phyloP scores from a whole-genome alignment of 2,888 invertebrate genomes.

The Lepas anatifera region DNA sequence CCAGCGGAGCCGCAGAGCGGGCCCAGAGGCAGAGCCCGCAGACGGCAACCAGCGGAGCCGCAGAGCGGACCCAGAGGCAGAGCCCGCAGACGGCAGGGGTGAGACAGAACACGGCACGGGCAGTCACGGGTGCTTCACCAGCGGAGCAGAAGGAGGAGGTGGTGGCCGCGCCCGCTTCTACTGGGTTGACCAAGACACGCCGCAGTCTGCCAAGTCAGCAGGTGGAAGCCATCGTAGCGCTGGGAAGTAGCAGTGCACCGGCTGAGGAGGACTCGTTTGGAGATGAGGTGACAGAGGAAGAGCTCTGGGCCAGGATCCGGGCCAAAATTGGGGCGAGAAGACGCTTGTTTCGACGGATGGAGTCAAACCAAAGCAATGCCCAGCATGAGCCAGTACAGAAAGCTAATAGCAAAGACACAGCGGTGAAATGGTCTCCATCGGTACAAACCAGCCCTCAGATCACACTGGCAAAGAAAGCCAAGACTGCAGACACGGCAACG shows the following conservation, averaged over 20 bases:
- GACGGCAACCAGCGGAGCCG: neutral
- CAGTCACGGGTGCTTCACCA: neutral
- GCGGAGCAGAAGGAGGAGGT: neutral
- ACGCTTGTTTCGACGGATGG: neutral
- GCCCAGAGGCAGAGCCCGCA: neutral
- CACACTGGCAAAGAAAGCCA: neutral
- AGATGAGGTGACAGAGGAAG: neutral
- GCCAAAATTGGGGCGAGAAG: neutral
- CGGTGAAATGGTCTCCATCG: neutral
- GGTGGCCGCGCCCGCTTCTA: neutral
- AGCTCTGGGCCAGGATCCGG: neutral
- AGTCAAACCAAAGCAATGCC: neutral
- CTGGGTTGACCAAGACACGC: neutral
- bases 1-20: neutral
- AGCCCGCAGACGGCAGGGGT: neutral
- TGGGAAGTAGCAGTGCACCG: neutral
- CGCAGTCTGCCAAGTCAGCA: neutral
- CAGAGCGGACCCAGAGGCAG: neutral
- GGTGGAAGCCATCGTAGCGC: neutral
- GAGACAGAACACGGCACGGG: too few relatives aligned
- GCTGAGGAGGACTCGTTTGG: neutral
- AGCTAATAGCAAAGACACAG: neutral
- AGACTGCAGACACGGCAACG: neutral
- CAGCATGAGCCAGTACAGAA: neutral
- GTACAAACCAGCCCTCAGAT: neutral